phyloP scores from a whole-genome alignment of 2,888 invertebrate genomes.

The Microplitis deprimator region DNA sequence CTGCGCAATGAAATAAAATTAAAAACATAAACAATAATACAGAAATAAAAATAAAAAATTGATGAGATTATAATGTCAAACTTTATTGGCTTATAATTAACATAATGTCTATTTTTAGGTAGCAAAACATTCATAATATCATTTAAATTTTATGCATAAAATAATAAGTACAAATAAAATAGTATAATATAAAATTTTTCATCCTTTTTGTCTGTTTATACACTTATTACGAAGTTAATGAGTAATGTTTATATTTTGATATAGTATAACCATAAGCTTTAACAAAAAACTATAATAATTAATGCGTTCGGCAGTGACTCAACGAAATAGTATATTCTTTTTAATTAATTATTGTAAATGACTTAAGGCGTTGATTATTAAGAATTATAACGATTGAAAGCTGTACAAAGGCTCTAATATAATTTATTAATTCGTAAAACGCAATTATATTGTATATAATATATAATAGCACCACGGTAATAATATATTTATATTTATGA shows the following conservation, averaged over 20 bases:
- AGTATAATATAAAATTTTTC: conserved; percentile 16
- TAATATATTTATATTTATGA: background rate
- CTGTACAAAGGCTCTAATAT: conserved; percentile 65
- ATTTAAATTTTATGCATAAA: conserved; percentile 44
- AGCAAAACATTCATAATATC: conserved; percentile 48
- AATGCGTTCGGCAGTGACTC: conserved; percentile 59
- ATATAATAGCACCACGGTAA: background rate
- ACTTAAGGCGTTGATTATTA: conserved; percentile 61
- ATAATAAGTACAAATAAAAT: conserved; percentile 43
- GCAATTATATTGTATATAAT: conserved; percentile 51
- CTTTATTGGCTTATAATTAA: conserved; percentile 59
- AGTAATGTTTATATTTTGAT: conserved; percentile 5
- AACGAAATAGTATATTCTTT: conserved; percentile 44
- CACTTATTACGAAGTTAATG: conserved; percentile 7
- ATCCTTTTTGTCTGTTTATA: background rate
- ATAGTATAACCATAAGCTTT: background rate
- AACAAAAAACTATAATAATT: conserved; percentile 5
- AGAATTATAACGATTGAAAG: conserved; percentile 63
- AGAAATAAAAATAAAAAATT: conserved; percentile 39
- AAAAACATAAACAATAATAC: conserved; percentile 17
- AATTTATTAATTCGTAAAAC: conserved; percentile 62
- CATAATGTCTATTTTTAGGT: conserved; percentile 50
- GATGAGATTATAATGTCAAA: conserved; percentile 56
- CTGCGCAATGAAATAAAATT: too few species aligned
- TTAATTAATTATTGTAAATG: conserved; percentile 48